Base-by-base conservation (phyloP, 1,140 invertebrate species). In the Drosophila paulistorum region DNA sequence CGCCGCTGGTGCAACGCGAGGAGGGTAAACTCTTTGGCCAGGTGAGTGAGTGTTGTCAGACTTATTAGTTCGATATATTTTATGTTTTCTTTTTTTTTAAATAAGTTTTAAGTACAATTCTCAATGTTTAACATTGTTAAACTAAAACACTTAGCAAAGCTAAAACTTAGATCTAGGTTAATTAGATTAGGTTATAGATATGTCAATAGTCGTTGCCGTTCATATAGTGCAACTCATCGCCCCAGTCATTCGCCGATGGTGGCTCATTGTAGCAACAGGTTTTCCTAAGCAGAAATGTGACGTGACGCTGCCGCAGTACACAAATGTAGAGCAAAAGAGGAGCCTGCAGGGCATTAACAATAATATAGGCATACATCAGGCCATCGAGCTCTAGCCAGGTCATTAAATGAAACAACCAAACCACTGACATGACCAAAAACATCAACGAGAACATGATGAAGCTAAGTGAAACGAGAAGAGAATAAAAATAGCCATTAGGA, bases 21-120 rank as follows among this genome's bases (percentile, higher is more conserved):
- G 98, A 99, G 90, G 98, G 98, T 42, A 96, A 97, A 90, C 93
- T 99, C 1, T 99, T 99, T 92, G 93, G 94, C 41, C 97, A 98
- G 94, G 97, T 98, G 91, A 94, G 94, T 87, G 6, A 30, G 30
- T 30, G 30, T 6, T 30, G 51, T 90, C 84, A 87, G 80, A 89
- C 84, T 89, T 84, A 65, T 75, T 85, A 69, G 71, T 73, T 73
- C 59, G 58, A 67, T 76, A 67, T 67, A 89, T 77, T 82, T 30
- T 17, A 0, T 17, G 17, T 17, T 17, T 30, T 5, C 1, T 23
- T 30, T 5, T 7, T 30, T 30, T 7, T 68, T 70, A 48, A 68
- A 66, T 61, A 77, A 57, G 35, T 51, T 65, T 83, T 90, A 87
- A 87, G 84, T 87, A 87, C 79, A 87, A 87, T 77, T 80, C 77